Base-by-base conservation (phyloP, 2,888 invertebrate species). In the Caprella mutica region DNA sequence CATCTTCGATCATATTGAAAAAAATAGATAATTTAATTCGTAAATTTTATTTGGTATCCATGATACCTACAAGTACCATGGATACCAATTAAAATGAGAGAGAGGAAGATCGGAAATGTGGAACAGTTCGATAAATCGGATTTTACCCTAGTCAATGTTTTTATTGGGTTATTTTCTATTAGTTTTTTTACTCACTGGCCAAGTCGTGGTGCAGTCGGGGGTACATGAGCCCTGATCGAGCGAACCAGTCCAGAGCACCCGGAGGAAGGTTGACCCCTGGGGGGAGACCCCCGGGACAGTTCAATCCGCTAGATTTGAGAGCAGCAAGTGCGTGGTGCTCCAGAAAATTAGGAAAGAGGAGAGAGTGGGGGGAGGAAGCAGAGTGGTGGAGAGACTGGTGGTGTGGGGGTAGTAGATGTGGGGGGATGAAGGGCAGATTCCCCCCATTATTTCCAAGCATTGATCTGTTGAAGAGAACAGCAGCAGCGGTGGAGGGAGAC, bases 231-330 rank as follows among this genome's bases (percentile, higher is more conserved):
- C 56, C 56, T 14, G 62, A 56, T 17, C 62, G 46, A 27, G 62
- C 55, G 51, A 62, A 58, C 62, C 62, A 62, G 51, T 62, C 62
- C 19, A 58, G 56, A 9, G 58, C 62, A 33, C 58, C 58, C 21
- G 62, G 62, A 9, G 58, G 53, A 14, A 33, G 33, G 33, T 8
- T 33, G 8, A 14, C 33, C 33, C 9, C 33, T 17, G 48, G 29
- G n/a, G n/a, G n/a, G 6, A 56, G 44, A 30, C 48, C 30, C 26
- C 44, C 53, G 42, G 56, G 53, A 30, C 24, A 30, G 33, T 9
- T 14, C 9, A 33, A 14, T 8, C 33, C 33, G 5, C 56, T 55
- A 5, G 56, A 52, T 42, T 62, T 62, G 38, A 62, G 56, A 38
- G 62, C 62, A 30, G 26, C 52, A 35, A 62, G 48, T 52, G 62